A percentile compares a stretch with the other conserved stretches of the same genome.
phyloP scores from a whole-genome alignment of 2,888 invertebrate genomes.

The Girardia tigrina region DNA sequence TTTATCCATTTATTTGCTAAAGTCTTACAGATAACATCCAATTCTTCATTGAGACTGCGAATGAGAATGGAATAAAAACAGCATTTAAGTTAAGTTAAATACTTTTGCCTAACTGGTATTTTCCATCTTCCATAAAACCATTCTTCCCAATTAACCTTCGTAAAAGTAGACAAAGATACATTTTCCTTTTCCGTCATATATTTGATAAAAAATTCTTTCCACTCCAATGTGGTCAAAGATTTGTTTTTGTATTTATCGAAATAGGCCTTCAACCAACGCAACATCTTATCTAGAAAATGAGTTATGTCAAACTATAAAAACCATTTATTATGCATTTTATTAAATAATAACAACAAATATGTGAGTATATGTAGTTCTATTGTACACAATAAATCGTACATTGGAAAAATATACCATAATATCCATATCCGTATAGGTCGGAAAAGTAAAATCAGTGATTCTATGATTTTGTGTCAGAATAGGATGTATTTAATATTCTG shows the following conservation, averaged over 20 bases:
- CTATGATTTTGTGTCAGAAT: too few relatives aligned
- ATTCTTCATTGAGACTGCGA: neutral
- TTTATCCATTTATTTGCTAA: neutral
- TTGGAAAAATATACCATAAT: too few relatives aligned
- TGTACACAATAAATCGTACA: too few relatives aligned
- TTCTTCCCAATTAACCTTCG: neutral
- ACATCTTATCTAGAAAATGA: neutral
- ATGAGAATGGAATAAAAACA: neutral
- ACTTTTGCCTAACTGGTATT: neutral
- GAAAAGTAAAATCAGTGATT: too few relatives aligned
- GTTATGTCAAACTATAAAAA: too few relatives aligned
- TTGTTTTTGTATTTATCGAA: neutral
- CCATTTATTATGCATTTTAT: too few relatives aligned
- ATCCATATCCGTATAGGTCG: too few relatives aligned
- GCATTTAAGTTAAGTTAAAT: neutral
- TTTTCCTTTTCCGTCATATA: neutral
- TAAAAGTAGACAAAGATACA: neutral
- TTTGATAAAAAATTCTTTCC: neutral
- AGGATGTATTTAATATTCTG: too few relatives aligned
- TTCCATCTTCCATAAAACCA: neutral
- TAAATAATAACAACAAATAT: too few relatives aligned
- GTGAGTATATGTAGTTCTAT: too few relatives aligned
- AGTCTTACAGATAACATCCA: neutral
- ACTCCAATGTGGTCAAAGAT: neutral
- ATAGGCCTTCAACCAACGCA: neutral